Evolutionary conservation across 2,113 vertebrate genomes (phyloP).

Genomic region (Seriola rivoliana): DNA sequence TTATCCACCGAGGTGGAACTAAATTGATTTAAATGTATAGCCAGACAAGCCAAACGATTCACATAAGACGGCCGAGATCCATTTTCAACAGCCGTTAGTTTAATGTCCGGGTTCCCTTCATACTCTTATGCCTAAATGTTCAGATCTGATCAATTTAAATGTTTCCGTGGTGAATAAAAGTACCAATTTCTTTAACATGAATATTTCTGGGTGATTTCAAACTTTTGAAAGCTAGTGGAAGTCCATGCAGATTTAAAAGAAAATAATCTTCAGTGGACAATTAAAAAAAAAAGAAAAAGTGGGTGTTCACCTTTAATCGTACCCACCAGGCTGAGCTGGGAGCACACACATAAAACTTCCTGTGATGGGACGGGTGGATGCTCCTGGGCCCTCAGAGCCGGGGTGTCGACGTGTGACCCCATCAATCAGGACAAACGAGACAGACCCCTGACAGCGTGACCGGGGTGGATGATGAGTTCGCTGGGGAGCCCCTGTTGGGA

Average conservation of each 20-base stretch:
- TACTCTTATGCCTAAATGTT: not conserved
- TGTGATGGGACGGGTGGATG: slow-evolving; percentile 11
- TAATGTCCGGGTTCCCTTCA: not conserved
- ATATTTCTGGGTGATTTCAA: too few species aligned
- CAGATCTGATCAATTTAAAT: not conserved
- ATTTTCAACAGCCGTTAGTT: not conserved
- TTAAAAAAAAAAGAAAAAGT: not conserved
- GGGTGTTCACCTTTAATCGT: not conserved
- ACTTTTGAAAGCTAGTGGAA: too few species aligned
- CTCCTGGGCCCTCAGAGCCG: not conserved
- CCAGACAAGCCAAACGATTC: not conserved
- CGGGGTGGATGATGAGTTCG: slow-evolving; percentile 8
- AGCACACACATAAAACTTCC: slow-evolving; percentile 31
- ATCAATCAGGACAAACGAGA: slow-evolving; percentile 69
- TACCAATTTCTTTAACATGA: too few species aligned
- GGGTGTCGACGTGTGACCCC: slow-evolving; percentile 57
- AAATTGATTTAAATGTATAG: not conserved
- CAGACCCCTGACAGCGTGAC: slow-evolving; percentile 52
- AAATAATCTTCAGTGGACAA: not conserved
- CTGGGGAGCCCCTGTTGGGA: slow-evolving; percentile 37
- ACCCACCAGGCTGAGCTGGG: not conserved
- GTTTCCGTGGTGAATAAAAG: not conserved
- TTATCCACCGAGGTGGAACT: not conserved
- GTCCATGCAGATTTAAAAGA: not conserved
- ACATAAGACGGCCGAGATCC: not conserved